Conservation (phyloP, 2,888 invertebrate genomes). For the Amblyjoppa proteus region DNA sequence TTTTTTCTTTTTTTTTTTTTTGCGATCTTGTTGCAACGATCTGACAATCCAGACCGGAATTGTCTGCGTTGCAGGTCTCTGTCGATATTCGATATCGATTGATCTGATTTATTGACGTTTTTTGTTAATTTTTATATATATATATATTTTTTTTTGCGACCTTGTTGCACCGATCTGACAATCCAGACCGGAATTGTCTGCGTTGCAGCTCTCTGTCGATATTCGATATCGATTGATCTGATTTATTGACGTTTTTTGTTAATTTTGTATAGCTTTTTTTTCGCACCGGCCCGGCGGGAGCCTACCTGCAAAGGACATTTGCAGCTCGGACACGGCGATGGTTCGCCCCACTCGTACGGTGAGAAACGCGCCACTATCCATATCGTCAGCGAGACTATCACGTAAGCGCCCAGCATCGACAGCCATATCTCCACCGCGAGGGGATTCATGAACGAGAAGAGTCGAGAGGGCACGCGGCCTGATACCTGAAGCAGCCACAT, state of each 20-base stretch:
- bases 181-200: neutral
- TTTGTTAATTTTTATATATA: too few species aligned
- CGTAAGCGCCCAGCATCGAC: slow-evolving; percentile 91
- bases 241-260: slow-evolving; percentile 8
- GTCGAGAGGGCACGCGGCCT: slow-evolving; percentile 89
- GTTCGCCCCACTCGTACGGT: slow-evolving; percentile 92
- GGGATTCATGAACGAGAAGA: slow-evolving; percentile 94
- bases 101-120: too few species aligned
- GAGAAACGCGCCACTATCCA: slow-evolving; percentile 95
- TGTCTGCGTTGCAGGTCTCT: too few species aligned
- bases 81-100: too few species aligned
- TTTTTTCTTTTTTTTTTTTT: too few species aligned
- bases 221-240: slow-evolving; percentile 26
- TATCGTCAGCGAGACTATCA: slow-evolving; percentile 92
- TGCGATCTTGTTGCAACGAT: too few species aligned
- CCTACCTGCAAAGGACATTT: slow-evolving; percentile 84
- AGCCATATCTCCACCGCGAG: slow-evolving; percentile 95
- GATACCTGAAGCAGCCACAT: slow-evolving; percentile 85
- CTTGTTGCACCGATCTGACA: neutral
- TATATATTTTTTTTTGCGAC: neutral
- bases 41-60: too few species aligned
- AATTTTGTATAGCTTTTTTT: neutral
- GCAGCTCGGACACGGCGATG: slow-evolving; percentile 87
- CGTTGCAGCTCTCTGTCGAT: neutral
- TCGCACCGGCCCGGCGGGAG: slow-evolving; percentile 75